These are phyloP conservation scores for Epinephelus malabaricus DNA, from an alignment of 2,797 vertebrate genomes.

Conservation along the genomic window DNA sequence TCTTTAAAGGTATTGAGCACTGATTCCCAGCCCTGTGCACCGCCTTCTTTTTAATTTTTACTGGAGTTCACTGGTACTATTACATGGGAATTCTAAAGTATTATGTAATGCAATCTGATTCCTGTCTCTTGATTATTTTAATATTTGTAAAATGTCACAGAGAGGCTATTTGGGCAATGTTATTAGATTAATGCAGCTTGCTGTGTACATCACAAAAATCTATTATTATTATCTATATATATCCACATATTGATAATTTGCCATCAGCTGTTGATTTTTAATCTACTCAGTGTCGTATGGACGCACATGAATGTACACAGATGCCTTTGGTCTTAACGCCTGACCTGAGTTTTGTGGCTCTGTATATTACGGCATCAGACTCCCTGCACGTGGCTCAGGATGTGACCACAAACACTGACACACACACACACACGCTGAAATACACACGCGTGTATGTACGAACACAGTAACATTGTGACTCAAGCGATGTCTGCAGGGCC, in stretches of 20 bases:
- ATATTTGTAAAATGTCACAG: slow-evolving; percentile 13
- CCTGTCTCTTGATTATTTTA: slow-evolving; percentile 6
- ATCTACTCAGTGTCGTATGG: not conserved
- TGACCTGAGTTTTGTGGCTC: slow-evolving; percentile 55
- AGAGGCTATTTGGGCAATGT: not conserved
- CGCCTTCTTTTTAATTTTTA: not conserved
- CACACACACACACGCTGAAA: slow-evolving; percentile 39
- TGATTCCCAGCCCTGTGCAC: not conserved
- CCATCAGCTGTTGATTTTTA: slow-evolving; percentile 3
- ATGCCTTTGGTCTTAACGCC: slow-evolving; percentile 60
- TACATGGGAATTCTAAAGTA: not conserved
- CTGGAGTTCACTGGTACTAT: not conserved
- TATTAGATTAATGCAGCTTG: not conserved
- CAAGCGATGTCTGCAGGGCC: slow-evolving; percentile 75
- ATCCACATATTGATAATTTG: not conserved
- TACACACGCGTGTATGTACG: slow-evolving; percentile 29
- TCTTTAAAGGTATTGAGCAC: too few relatives aligned
- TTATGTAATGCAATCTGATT: not conserved
- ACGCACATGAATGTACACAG: slow-evolving; percentile 46
- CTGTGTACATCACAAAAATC: not conserved
- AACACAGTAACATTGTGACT: slow-evolving; percentile 70
- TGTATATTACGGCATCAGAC: slow-evolving; percentile 44
- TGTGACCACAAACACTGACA: slow-evolving; percentile 71
- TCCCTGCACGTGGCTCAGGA: slow-evolving; percentile 69
- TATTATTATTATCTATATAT: not conserved